A percentile compares a stretch with the other conserved stretches of the same genome.
These are phyloP conservation scores for Platorchestia sp. DNA, from an alignment of 1,140 invertebrate genomes.

Conservation along the genomic window DNA sequence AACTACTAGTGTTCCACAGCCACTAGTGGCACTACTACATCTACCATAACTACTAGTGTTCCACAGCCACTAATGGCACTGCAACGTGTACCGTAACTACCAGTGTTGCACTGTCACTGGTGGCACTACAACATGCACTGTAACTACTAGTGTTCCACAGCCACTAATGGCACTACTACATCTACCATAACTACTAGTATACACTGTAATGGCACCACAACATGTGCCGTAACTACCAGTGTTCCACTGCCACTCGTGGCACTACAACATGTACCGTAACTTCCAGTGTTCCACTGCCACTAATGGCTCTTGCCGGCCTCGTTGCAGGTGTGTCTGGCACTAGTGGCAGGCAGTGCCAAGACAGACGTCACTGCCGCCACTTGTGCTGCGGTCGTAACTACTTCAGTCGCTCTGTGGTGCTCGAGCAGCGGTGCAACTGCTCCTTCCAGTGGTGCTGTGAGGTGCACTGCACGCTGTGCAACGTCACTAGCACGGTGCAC, in stretches of 20 bases:
- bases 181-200: no score
- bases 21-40: no score
- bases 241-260: no score
- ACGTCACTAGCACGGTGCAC: constrained; percentile 88
- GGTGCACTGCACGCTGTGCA: constrained; percentile 93
- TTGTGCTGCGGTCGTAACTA: constrained; percentile 79
- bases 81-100: no score
- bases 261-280: no score
- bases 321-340: constrained; percentile 26
- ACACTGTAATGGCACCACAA: no score
- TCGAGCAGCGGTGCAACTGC: constrained; percentile 87
- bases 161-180: not conserved
- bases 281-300: not conserved
- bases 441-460: constrained; percentile 98
- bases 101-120: not conserved
- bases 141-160: no score
- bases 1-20: no score
- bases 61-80: no score
- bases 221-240: no score
- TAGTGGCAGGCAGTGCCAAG: constrained; percentile 49
- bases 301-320: not conserved
- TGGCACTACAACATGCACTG: no score
- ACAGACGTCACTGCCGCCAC: constrained; percentile 76
- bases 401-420: constrained; percentile 73
- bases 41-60: no score